Evolutionary conservation across 2,797 vertebrate genomes (phyloP).

Genomic region (Pelochelys cantorii): DNA sequence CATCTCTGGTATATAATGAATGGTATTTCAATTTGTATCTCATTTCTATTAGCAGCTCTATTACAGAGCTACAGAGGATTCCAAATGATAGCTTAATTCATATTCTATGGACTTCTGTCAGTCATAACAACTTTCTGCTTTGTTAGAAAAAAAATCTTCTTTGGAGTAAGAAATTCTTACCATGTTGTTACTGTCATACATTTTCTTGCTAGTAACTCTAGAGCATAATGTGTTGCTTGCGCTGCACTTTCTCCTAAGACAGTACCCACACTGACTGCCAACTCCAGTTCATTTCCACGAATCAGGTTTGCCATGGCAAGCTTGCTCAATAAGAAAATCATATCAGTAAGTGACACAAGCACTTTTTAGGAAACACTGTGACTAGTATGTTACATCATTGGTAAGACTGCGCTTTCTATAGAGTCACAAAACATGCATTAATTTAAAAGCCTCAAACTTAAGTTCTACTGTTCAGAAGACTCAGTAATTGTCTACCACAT

Average conservation of each 20-base stretch:
- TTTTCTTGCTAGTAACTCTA: constrained; percentile 94
- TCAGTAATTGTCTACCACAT: background rate
- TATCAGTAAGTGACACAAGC: constrained; percentile 60
- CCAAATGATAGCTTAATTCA: background rate
- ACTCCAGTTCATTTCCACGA: constrained; percentile 95
- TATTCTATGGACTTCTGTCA: background rate
- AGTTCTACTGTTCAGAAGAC: background rate
- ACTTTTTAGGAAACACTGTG: constrained; percentile 27
- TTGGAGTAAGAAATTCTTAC: constrained; percentile 79
- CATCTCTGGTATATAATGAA: background rate
- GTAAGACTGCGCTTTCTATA: background rate
- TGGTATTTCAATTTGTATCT: background rate
- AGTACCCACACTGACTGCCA: constrained; percentile 91
- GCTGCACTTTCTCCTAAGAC: constrained; percentile 89
- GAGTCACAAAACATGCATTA: constrained; percentile 29
- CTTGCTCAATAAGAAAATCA: constrained; percentile 81
- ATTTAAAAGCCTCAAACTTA: background rate
- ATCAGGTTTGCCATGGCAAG: constrained; percentile 93
- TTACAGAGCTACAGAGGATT: background rate
- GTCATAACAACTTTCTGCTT: background rate
- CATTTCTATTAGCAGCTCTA: background rate
- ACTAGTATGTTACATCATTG: constrained; percentile 18
- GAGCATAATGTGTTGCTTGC: constrained; percentile 89
- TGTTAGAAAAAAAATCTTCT: background rate
- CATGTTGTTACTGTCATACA: constrained; percentile 92